A percentile compares a stretch with the other conserved stretches of the same genome.
phyloP scores from a whole-genome alignment of 2,888 invertebrate species.

The Campoletis raptor region DNA sequence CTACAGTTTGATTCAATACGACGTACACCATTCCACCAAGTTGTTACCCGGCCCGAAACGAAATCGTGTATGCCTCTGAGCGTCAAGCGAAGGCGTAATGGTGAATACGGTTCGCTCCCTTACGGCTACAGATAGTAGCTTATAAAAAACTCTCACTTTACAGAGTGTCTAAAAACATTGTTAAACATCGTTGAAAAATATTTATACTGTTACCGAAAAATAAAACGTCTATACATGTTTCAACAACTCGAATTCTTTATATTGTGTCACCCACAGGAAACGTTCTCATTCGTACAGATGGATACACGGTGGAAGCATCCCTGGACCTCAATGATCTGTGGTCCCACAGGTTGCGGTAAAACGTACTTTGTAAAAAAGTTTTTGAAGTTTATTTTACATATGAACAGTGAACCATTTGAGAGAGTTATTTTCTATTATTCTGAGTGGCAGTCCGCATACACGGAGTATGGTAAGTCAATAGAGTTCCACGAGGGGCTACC shows the following conservation, averaged over 20 bases:
- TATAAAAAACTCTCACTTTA: too few relatives aligned
- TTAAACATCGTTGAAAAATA: background rate
- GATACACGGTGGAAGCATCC: conserved; percentile 25
- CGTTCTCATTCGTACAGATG: background rate
- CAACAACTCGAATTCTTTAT: background rate
- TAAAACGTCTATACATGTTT: background rate
- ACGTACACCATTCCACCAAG: conserved; percentile 32
- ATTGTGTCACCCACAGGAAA: background rate
- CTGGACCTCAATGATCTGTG: conserved; percentile 13
- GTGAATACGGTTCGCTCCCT: conserved; percentile 20
- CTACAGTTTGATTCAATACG: conserved; percentile 25
- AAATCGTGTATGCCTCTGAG: conserved; percentile 30
- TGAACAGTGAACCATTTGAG: conserved; percentile 9
- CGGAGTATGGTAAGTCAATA: background rate
- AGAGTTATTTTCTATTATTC: conserved; percentile 4
- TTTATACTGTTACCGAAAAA: conserved; percentile 4
- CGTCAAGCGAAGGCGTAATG: conserved; percentile 34
- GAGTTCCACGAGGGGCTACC: background rate
- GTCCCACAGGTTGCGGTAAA: background rate
- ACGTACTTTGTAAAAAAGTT: conserved; percentile 15
- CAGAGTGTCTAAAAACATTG: too few relatives aligned
- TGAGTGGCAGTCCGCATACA: background rate
- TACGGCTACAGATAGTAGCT: conserved; percentile 1
- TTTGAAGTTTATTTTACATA: background rate
- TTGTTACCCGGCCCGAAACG: conserved; percentile 34